Evolutionary conservation across 1,140 invertebrate species (phyloP).

Genomic region (Teleopsis dalmanni): DNA sequence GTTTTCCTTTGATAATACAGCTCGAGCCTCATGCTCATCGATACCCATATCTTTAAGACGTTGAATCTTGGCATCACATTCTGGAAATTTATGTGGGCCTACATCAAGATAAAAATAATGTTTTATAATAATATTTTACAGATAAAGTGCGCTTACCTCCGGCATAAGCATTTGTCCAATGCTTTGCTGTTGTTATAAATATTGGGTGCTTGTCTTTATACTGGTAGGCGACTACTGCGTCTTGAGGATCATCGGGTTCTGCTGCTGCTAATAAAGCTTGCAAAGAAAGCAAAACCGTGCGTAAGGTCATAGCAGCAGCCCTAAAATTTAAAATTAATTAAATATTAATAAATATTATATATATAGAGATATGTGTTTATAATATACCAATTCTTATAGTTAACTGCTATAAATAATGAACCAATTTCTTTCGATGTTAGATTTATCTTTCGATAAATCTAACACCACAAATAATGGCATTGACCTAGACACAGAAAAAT

Average conservation of each 20-base stretch:
- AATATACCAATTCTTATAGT: too few relatives aligned
- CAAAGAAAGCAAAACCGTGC: conserved; percentile 88
- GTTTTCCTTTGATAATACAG: conserved; percentile 78
- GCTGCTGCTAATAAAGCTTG: conserved; percentile 88
- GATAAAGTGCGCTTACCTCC: conserved; percentile 57
- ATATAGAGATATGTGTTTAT: too few relatives aligned
- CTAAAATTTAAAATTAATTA: neutral
- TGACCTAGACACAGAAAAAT: too few relatives aligned
- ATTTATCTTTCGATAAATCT: too few relatives aligned
- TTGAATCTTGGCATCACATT: conserved; percentile 76
- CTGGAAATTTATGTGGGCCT: conserved; percentile 63
- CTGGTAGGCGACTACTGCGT: conserved; percentile 95
- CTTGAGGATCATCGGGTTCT: conserved; percentile 94
- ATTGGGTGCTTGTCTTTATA: conserved; percentile 83
- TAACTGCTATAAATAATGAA: too few relatives aligned
- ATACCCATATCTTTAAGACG: conserved; percentile 82
- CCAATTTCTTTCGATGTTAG: too few relatives aligned
- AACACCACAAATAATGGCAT: too few relatives aligned
- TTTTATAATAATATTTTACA: neutral
- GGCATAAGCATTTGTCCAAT: conserved; percentile 94
- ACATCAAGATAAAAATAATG: conserved; percentile 17
- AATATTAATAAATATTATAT: too few relatives aligned
- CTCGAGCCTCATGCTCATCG: conserved; percentile 70
- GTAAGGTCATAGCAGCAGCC: conserved; percentile 95
- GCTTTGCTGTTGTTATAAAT: conserved; percentile 81